phyloP scores from a whole-genome alignment of 2,888 invertebrate species.

The Phengaris alcon region DNA sequence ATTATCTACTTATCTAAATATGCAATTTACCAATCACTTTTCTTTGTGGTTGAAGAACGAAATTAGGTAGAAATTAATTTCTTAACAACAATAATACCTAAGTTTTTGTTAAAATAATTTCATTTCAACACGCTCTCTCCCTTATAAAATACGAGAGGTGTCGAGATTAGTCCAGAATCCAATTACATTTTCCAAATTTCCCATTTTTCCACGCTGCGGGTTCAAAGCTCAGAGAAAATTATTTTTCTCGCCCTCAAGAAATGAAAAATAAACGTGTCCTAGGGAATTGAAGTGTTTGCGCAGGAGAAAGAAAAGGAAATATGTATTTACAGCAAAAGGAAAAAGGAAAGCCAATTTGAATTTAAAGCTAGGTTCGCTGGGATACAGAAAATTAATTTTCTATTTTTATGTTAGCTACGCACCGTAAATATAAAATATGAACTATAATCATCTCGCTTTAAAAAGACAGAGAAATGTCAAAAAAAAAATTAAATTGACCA shows the following conservation, averaged over 20 bases:
- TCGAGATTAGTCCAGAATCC: conserved; percentile 74
- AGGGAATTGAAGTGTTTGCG: conserved; percentile 50
- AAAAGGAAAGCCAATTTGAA: conserved; percentile 36
- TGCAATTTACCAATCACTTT: not conserved
- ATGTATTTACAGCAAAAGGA: conserved; percentile 42
- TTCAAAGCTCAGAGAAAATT: conserved; percentile 77
- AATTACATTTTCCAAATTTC: conserved; percentile 76
- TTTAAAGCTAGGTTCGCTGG: not conserved
- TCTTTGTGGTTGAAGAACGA: not conserved
- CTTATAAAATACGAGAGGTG: conserved; percentile 61
- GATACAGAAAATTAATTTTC: not conserved
- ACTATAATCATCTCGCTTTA: no score
- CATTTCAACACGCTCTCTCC: conserved; percentile 62
- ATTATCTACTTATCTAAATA: not conserved
- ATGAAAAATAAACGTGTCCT: conserved; percentile 74
- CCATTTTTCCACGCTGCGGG: conserved; percentile 70
- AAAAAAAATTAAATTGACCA: no score
- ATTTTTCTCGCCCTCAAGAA: conserved; percentile 72
- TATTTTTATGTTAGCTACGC: not conserved
- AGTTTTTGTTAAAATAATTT: conserved; percentile 43
- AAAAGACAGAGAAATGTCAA: no score
- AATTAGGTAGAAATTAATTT: not conserved
- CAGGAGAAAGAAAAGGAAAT: conserved; percentile 48
- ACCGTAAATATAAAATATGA: no score
- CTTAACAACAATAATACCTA: not conserved